These are phyloP conservation scores for Denticeps clupeoides DNA, from an alignment of 2,797 vertebrate species.

Conservation along the genomic window DNA sequence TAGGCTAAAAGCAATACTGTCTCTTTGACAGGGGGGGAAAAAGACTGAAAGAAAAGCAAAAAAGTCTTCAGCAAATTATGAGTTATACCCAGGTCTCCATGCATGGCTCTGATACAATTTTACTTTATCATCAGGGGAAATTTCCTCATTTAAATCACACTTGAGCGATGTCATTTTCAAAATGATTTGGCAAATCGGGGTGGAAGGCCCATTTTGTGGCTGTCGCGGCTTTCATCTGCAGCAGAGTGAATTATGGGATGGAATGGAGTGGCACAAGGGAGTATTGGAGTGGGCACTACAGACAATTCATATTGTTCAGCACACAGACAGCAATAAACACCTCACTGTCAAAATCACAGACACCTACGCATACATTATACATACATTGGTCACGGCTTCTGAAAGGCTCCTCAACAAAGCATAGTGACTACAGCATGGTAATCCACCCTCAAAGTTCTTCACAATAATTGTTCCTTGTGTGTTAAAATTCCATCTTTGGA, in stretches of 20 bases:
- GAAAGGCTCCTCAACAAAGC: no score
- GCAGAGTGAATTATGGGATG: constrained; percentile 13
- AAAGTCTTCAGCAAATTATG: constrained; percentile 7
- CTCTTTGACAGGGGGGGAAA: background rate
- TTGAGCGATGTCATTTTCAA: constrained; percentile 22
- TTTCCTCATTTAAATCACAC: constrained; percentile 26
- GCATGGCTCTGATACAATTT: constrained; percentile 30
- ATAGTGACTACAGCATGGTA: no score
- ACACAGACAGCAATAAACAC: no score
- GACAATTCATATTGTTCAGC: no score
- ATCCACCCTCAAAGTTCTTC: no score
- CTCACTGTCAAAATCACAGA: no score
- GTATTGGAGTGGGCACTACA: no score
- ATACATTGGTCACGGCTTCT: no score
- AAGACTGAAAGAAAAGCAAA: background rate
- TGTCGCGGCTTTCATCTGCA: constrained; percentile 10
- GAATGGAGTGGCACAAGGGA: no score
- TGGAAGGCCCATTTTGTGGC: constrained; percentile 9
- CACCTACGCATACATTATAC: no score
- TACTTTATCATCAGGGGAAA: constrained; percentile 28
- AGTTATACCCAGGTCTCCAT: constrained; percentile 20
- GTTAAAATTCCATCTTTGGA: no score
- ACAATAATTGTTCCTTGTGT: no score
- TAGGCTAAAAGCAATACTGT: constrained; percentile 21
- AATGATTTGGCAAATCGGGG: constrained; percentile 24